Evolutionary conservation across 2,888 invertebrate genomes (phyloP).

Genomic region (Athripsodes cinereus): DNA sequence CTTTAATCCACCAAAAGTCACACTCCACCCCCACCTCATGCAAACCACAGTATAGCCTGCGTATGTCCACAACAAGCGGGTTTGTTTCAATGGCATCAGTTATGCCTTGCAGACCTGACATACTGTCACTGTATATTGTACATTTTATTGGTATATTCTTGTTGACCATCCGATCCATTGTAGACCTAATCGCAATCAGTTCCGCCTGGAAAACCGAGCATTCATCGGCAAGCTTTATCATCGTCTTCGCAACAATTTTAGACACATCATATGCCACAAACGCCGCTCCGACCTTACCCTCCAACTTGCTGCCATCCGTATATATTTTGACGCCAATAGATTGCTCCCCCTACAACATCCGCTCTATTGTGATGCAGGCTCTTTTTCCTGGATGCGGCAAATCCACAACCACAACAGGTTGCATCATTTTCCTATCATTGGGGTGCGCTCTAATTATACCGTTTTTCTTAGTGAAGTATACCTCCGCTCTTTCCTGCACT

Average conservation of each 20-base stretch:
- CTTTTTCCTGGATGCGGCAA: neutral
- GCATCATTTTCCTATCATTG: neutral
- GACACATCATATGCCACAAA: neutral
- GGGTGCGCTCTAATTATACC: neutral
- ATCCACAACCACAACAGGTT: neutral
- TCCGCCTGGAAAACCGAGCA: neutral
- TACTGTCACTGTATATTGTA: too few relatives aligned
- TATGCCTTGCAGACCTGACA: too few relatives aligned
- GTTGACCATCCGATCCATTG: neutral
- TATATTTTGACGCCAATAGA: neutral
- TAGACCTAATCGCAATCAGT: neutral
- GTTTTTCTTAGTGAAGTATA: neutral
- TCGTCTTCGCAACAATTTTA: neutral
- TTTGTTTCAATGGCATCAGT: too few relatives aligned
- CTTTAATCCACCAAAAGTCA: too few relatives aligned
- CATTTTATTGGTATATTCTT: too few relatives aligned
- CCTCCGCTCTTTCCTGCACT: too few relatives aligned
- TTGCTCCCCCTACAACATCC: neutral
- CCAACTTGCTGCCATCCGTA: neutral
- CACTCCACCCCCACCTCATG: too few relatives aligned
- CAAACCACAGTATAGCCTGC: too few relatives aligned
- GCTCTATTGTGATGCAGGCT: neutral
- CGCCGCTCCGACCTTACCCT: too few relatives aligned
- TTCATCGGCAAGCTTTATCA: neutral
- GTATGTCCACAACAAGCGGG: too few relatives aligned